Evolutionary conservation across 2,113 vertebrate species (phyloP).

Genomic region (Gadus chalcogrammus): DNA sequence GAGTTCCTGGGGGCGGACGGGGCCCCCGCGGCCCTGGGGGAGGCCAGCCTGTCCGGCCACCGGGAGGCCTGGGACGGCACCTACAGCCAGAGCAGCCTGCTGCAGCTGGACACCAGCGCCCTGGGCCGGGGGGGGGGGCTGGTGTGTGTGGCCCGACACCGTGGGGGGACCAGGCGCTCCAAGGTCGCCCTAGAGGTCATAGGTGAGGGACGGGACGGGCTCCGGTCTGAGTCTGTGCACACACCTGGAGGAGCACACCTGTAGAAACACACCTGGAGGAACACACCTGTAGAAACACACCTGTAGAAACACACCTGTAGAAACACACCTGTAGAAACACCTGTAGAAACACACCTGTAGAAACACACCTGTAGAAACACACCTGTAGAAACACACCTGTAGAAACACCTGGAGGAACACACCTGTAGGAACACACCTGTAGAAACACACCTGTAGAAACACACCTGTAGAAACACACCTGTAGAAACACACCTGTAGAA

Average conservation of each 20-base stretch:
- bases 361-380: too few relatives aligned
- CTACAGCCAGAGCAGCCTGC: conserved; percentile 66
- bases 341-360: too few relatives aligned
- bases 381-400: too few relatives aligned
- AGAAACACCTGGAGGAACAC: too few relatives aligned
- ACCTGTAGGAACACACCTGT: too few relatives aligned
- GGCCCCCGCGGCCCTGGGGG: conserved; percentile 44
- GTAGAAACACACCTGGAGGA: too few relatives aligned
- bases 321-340: too few relatives aligned
- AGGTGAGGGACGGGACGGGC: conserved; percentile 58
- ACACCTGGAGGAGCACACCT: neutral
- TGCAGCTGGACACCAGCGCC: conserved; percentile 53
- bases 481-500: too few relatives aligned
- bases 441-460: too few relatives aligned
- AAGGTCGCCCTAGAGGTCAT: conserved; percentile 58
- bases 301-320: too few relatives aligned
- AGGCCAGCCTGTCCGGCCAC: conserved; percentile 68
- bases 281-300: too few relatives aligned
- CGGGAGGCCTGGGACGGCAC: conserved; percentile 75
- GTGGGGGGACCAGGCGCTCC: conserved; percentile 51
- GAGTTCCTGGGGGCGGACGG: conserved; percentile 49
- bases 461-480: too few relatives aligned
- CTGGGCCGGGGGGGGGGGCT: conserved; percentile 71
- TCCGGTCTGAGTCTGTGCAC: neutral
- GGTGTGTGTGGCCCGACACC: conserved; percentile 73